These are phyloP conservation scores for Enteromius mattozi DNA, from an alignment of 2,797 vertebrate species.

Conservation along the genomic window DNA sequence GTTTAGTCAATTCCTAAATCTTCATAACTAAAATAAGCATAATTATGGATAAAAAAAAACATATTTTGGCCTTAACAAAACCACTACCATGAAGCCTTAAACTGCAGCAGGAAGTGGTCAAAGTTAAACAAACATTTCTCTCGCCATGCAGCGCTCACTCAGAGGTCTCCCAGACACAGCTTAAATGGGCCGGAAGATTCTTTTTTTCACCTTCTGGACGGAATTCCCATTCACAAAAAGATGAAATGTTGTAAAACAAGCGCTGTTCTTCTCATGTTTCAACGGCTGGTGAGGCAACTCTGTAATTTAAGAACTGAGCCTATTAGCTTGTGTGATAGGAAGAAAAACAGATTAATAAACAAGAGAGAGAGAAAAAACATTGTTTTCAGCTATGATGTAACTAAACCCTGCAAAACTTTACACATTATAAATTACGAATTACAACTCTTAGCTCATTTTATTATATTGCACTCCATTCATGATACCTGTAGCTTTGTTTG, in stretches of 20 bases:
- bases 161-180: conserved; percentile 53
- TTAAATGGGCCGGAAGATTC: conserved; percentile 59
- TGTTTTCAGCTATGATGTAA: not conserved
- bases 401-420: not conserved
- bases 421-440: not conserved
- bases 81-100: conserved; percentile 39
- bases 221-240: conserved; percentile 67
- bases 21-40: conserved; percentile 32
- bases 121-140: conserved; percentile 65
- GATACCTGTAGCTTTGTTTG: not conserved
- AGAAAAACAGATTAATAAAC: conserved; percentile 16
- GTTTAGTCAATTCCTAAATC: not conserved
- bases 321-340: conserved; percentile 43
- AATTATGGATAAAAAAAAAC: conserved; percentile 36
- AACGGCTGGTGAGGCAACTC: conserved; percentile 44
- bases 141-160: conserved; percentile 42
- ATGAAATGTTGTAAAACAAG: conserved; percentile 58
- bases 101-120: conserved; percentile 59
- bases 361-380: not conserved
- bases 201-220: conserved; percentile 56
- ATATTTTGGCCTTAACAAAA: conserved; percentile 42
- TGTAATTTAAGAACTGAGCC: conserved; percentile 20
- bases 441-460: not conserved
- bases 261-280: conserved; percentile 39
- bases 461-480: not conserved